Percentiles rank a stretch among this genome's conserved stretches.
phyloP scores from a whole-genome alignment of 2,888 invertebrate species.

The Campaea margaritaria region DNA sequence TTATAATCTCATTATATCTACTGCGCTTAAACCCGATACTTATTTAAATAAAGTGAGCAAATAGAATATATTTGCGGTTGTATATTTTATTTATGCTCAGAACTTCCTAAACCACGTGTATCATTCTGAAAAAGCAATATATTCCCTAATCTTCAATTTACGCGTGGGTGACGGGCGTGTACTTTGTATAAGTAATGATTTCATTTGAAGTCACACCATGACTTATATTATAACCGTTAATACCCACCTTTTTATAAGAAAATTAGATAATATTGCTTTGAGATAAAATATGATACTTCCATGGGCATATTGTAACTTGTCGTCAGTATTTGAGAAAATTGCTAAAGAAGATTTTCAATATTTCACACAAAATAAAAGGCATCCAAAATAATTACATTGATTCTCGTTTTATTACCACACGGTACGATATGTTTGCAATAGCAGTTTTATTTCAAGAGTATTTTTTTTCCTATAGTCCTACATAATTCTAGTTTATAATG shows the following conservation, averaged over 20 bases:
- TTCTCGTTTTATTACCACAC: slow-evolving; percentile 6
- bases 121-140: slow-evolving; percentile 12
- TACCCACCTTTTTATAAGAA: slow-evolving; percentile 20
- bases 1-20: background rate
- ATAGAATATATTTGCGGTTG: slow-evolving; percentile 1
- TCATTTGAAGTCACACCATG: slow-evolving; percentile 26
- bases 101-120: slow-evolving; percentile 22
- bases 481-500: slow-evolving; percentile 55
- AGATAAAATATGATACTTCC: slow-evolving; percentile 1
- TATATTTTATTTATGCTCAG: background rate
- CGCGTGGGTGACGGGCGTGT: slow-evolving; percentile 24
- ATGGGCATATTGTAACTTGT: no score
- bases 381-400: background rate
- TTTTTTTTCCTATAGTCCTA: slow-evolving; percentile 42
- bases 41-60: background rate
- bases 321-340: no score
- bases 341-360: no score
- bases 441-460: slow-evolving; percentile 36
- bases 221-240: slow-evolving; percentile 2
- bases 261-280: slow-evolving; percentile 12
- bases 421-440: slow-evolving; percentile 11
- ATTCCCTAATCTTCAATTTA: slow-evolving; percentile 13
- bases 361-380: no score
- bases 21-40: background rate
- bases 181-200: slow-evolving; percentile 31